Evolutionary conservation across 2,113 vertebrate species (phyloP), one percentile per base, ranked within the genome.

Genomic region (Gasterosteus aculeatus): DNA sequence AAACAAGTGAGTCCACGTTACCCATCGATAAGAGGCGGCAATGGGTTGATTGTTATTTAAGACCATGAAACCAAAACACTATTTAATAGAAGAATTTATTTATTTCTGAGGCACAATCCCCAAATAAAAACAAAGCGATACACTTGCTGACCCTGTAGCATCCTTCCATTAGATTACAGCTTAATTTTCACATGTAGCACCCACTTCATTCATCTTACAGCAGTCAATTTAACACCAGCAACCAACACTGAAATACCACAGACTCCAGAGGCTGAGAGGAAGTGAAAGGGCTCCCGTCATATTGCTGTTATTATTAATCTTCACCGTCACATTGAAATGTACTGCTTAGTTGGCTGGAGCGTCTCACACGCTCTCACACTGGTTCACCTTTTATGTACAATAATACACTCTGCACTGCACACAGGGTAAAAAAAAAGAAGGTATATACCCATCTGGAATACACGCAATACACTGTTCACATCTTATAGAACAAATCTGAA

Each of bases 81-180:
- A n/a, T 0, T 22, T 14, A 1, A 38, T 65, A 69, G 58, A 83
- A 75, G 31, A 10, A 26, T 22, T 22, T 12, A 2, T 79, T 78
- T 64, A 84, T 26, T 78, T 91, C 60, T 77, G 84, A 92, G 84
- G 89, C 85, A 87, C 83, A 81, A 53, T 77, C 89, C 75, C 71
- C 75, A 82, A 83, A 85, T 70, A 81, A 80, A 75, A 38, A 83
- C 60, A 62, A 77, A 26, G 57, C 67, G 62, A 75, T 67, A 16
- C 8, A 35, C 80, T 58, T 64, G 7, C 53, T 76, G 75, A 77
- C 57, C 78, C 49, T 72, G 54, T 62, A 59, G 47, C 31, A 16
- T 87, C 62, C 73, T 81, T 85, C 54, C 65, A 10, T 76, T 49
- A 77, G 69, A 78, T 83, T 57, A 49, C 29, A 79, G 72, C 71